Conservation (phyloP, 2,888 invertebrate species). For the Rhogogaster chlorosoma region DNA sequence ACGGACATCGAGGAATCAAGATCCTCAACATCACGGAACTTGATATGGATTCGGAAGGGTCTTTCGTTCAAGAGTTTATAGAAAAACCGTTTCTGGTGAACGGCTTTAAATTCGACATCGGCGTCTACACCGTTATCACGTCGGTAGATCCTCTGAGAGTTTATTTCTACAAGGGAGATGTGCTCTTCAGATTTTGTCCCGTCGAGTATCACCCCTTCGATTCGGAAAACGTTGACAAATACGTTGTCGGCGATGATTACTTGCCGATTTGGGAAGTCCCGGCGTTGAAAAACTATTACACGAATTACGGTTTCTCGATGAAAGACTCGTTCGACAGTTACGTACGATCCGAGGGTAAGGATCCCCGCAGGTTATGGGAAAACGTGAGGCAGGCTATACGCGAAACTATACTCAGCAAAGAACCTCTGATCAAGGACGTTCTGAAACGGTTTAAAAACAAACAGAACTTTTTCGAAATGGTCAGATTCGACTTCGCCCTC, state of each 20-base stretch:
- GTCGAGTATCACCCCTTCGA: slow-evolving; percentile 95
- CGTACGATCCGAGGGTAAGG: slow-evolving; percentile 83
- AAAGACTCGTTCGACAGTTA: slow-evolving; percentile 92
- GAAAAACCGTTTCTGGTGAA: slow-evolving; percentile 93
- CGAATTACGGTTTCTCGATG: slow-evolving; percentile 88
- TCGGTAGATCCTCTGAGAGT: slow-evolving; percentile 94
- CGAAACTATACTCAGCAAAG: slow-evolving; percentile 85
- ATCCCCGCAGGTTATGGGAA: slow-evolving; percentile 88
- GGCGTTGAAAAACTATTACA: slow-evolving; percentile 85
- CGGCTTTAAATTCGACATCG: slow-evolving; percentile 97
- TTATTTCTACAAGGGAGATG: slow-evolving; percentile 94
- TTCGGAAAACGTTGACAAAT: slow-evolving; percentile 88
- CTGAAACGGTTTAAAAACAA: slow-evolving; percentile 75
- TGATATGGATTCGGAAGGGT: slow-evolving; percentile 84
- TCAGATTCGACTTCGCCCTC: slow-evolving; percentile 95
- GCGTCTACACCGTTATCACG: slow-evolving; percentile 94
- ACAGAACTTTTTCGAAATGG: slow-evolving; percentile 94
- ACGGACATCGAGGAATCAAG: slow-evolving; percentile 92
- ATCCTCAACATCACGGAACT: slow-evolving; percentile 86
- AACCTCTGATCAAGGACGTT: slow-evolving; percentile 84
- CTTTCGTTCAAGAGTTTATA: slow-evolving; percentile 95
- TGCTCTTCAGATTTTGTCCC: slow-evolving; percentile 94
- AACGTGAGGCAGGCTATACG: slow-evolving; percentile 90
- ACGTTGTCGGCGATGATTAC: slow-evolving; percentile 97
- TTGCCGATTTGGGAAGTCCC: slow-evolving; percentile 96